Evolutionary conservation across 2,888 invertebrate genomes (phyloP), one percentile per base, ranked within the genome.

Genomic region (Syrphus vitripennis): DNA sequence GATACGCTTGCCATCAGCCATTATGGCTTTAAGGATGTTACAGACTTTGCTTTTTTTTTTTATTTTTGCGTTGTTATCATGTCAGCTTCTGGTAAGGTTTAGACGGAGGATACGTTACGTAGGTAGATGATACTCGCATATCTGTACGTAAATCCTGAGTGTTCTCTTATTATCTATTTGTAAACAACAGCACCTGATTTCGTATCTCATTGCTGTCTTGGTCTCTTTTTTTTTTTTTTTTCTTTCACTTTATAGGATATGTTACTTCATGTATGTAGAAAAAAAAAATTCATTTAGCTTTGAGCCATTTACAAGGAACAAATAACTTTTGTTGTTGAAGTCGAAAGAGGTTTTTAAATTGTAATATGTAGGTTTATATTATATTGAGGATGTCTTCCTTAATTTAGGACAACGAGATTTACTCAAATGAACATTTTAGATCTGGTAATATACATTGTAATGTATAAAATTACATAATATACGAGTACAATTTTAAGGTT

Each of bases 131-230:
- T 31, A 31, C 9, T 7, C 31, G 6, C 12, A 12, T 2, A 12
- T 34, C 6, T 12, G 57, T 65, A 63, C 59, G 45, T 81, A 55
- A 69, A 81, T 84, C 75, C 81, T n/a, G 70, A 77, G 76, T 77
- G 61, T n/a, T n/a, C 53, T 81, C 76, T 81, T 84, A 81, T 84
- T 81, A 84, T 84, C 81, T 84, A 72, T 77, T 71, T 69, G 84
- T 69, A 81, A 81, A 67, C 72, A 84, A 76, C 59, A 81, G 76
- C 84, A 84, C 84, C 84, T 81, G 84, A 76, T 84, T 84, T 63
- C 53, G 76, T 59, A 69, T 81, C 57, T 81, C 50, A 42, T 53
- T 63, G 59, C 59, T 59, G 19, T 59, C 59, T 16, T 59, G 67
- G 69, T 37, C 7, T 53, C 24, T 71, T n/a, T 55, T 71, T 65